Base-by-base conservation (phyloP, 1,140 invertebrate species). In the Geopemphigus sp. region DNA sequence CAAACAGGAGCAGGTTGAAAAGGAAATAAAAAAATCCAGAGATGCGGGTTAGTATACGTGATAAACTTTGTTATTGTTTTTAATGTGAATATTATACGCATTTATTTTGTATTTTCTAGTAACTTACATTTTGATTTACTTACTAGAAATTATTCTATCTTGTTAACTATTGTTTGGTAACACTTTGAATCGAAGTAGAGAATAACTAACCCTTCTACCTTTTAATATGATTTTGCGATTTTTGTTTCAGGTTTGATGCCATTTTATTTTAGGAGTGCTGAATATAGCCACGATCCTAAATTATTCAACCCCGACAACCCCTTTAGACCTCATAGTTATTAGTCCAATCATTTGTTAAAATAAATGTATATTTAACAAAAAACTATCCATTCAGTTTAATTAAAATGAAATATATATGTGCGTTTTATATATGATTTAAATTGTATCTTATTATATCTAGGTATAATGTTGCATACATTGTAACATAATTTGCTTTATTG, bases 241-340 rank as follows among this genome's bases (percentile, higher is more conserved):
- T 68, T 26, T 15, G 0, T 84, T 86, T 59, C 83, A 87, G 89
- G 89, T 80, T 89, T 92, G 32, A 95, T 97, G 93, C 89, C 91
- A 0, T 87, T 87, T 66, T 91, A 92, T 84, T 87, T 91, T 63
- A 96, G 96, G 85, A 90, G 93, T 81, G 87, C 91, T 47, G 86
- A 88, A 64, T 97, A 91, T 84, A 83, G 93, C 2, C 89, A 91
- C 81, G 95, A 97, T 87, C 95, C 95, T 45, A 91, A 92, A 85
- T 85, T 97, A 17, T 96, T 94, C 86, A 91, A 97, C 86, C 92
- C 93, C 1, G 92, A 95, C 83, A 89, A 89, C 81, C 94, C 95
- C 10, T 86, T 94, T 22, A 88, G 92, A 83, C 91, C 92, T 5
- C 94, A 97, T 85, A 88, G 89, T 85, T 93, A 91, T 87, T 93